phyloP scores from a whole-genome alignment of 2,113 vertebrate genomes.

The Lophius piscatorius region DNA sequence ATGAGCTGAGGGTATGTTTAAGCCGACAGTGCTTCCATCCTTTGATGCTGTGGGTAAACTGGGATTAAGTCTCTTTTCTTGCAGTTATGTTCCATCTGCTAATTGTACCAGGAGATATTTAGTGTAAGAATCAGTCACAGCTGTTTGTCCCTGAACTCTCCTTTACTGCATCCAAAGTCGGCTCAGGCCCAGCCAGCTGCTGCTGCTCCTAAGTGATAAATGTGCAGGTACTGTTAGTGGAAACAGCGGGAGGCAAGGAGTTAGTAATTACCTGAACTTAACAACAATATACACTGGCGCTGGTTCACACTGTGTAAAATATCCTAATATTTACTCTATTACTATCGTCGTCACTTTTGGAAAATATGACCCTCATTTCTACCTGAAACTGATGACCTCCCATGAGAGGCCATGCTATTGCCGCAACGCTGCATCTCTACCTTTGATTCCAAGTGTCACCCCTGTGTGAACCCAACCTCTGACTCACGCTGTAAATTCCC shows the following conservation, averaged over 20 bases:
- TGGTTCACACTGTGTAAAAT: conserved; percentile 63
- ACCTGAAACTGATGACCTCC: conserved; percentile 30
- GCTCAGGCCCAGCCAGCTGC: conserved; percentile 45
- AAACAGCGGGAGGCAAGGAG: conserved; percentile 42
- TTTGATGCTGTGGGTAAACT: not conserved
- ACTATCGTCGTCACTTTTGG: conserved; percentile 52
- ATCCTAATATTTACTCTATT: conserved; percentile 60
- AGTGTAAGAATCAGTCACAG: not conserved
- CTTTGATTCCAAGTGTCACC: conserved; percentile 56
- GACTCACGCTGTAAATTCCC: conserved; percentile 55
- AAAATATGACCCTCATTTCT: conserved; percentile 38
- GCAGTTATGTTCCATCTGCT: not conserved
- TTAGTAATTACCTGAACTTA: conserved; percentile 56
- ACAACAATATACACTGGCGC: conserved; percentile 67
- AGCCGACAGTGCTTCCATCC: too few relatives aligned
- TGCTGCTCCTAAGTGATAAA: conserved; percentile 57
- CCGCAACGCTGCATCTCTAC: conserved; percentile 25
- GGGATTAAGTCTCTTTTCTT: conserved; percentile 10
- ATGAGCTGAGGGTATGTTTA: too few relatives aligned
- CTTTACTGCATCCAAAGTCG: not conserved
- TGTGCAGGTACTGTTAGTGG: conserved; percentile 40
- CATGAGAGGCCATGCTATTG: conserved; percentile 28
- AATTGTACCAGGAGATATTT: not conserved
- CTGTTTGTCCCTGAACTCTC: conserved; percentile 1
- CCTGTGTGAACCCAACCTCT: conserved; percentile 55